Base-by-base conservation (phyloP, 2,797 vertebrate genomes). In the Falco peregrinus region DNA sequence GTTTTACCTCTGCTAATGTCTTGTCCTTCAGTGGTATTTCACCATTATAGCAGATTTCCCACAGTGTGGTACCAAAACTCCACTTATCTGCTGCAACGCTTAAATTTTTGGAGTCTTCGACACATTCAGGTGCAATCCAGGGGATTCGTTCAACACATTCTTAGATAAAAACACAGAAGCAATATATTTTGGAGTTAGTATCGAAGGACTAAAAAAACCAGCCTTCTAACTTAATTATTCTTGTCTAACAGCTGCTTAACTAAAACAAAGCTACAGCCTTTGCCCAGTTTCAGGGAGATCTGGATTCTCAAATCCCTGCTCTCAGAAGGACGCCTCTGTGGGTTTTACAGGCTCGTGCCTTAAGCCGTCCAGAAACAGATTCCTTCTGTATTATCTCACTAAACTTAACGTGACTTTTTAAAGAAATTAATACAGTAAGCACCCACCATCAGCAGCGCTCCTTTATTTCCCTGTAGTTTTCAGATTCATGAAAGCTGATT, bases 31-130 rank as follows among this genome's bases (percentile, higher is more conserved):
- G 98, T 1, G 99, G 99, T 13, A 98, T 98, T 92, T 99, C 99
- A 94, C 99, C 99, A 13, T 99, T 99, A 13, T 99, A 99, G 97
- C 99, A 99, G 97, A 99, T 99, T 96, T 99, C 99, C 99, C 99
- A 99, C 97, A 99, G 99, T 0, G 99, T 99, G 50, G 99, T 99
- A 20, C 99, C 99, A 77, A 99, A 99, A 61, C 99, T 99, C 99
- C 99, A 99, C 73, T 99, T 99, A 63, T 99, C 99, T 10, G 99
- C 99, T 10, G 99, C 99, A 43, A 99, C 96, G 4, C 98, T 99
- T 84, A 99, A 95, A 79, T 98, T 98, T 29, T 98, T 98, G 19
- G 97, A 94, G 78, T 98, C 99, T 77, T 99, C 98, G 19, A 99
- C 98, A 77, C 99, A 99, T 95, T 99, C 99, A 0, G 99, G 99